Evolutionary conservation across 2,888 invertebrate genomes (phyloP).

Genomic region (Campoletis raptor): DNA sequence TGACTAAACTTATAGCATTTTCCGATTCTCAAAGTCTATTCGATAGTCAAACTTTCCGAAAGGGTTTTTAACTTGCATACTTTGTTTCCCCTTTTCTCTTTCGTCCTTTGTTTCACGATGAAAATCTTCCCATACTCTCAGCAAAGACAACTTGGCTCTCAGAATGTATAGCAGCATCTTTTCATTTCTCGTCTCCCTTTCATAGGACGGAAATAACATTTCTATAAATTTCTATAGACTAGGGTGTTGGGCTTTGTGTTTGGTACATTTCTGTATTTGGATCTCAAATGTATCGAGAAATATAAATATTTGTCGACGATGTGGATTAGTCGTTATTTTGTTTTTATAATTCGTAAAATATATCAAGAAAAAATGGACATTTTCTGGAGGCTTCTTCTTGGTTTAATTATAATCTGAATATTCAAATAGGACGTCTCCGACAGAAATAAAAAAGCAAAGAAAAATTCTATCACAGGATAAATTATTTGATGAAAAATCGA

Average conservation of each 20-base stretch:
- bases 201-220: constrained; percentile 43
- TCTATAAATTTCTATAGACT: constrained; percentile 30
- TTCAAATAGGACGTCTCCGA: not conserved
- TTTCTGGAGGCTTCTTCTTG: not conserved
- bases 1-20: constrained; percentile 8
- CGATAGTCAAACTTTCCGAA: constrained; percentile 49
- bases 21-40: constrained; percentile 15
- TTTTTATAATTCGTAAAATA: not conserved
- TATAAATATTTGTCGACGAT: not conserved
- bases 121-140: constrained; percentile 33
- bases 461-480: not conserved
- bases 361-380: not conserved
- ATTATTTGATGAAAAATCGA: not conserved
- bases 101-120: constrained; percentile 31
- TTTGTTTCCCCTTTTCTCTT: constrained; percentile 14
- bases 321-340: not conserved
- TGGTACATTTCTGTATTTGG: constrained; percentile 12
- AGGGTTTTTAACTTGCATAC: constrained; percentile 33
- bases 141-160: constrained; percentile 36
- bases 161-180: constrained; percentile 9
- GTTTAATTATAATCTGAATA: not conserved
- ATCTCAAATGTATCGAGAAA: constrained; percentile 24
- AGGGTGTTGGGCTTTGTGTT: constrained; percentile 36
- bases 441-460: not conserved
- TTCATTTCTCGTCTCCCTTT: constrained; percentile 25